Evolutionary conservation across 2,797 vertebrate species (phyloP), one percentile per base, ranked within the genome.

Genomic region (Diceros bicornis): DNA sequence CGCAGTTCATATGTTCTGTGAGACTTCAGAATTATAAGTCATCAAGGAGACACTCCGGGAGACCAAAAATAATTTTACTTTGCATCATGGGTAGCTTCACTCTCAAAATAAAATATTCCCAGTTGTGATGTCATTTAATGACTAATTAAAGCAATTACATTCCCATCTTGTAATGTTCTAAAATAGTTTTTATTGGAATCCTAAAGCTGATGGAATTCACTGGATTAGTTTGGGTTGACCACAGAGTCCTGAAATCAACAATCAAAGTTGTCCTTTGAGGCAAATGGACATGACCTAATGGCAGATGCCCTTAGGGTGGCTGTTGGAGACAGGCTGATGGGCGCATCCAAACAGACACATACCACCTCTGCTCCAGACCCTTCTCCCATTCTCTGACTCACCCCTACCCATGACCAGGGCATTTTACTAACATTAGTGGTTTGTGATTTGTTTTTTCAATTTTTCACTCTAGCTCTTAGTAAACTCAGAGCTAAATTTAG

Each of bases 121-220:
- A 81, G 94, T 16, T 64, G n/a, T 95, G 95, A 94, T 91, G 96
- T 96, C 97, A 98, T 78, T 27, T 34, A 85, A 89, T 86, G 91
- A 41, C 96, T 97, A 97, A 97, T 97, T 96, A 96, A 96, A 98
- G 95, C 86, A 77, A 34, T 85, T 81, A 69, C 68, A 57, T 7
- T 79, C 89, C 32, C 79, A 52, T 92, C 57, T 16, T 57, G 79
- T 55, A 59, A 83, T 41, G 82, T 47, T 78, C 88, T 77, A 50
- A 81, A 75, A 68, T 29, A 50, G 55, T 61, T 96, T 83, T 82
- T 78, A 68, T 93, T 75, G 71, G 41, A 85, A 47, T 2, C 5
- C 50, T 17, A 32, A 95, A 68, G 74, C 66, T 5, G 41, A 37
- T 0, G 11, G 90, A 66, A 81, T 92, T 78, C 37, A 6, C 61